A percentile compares a stretch with the other conserved stretches of the same genome.
Conservation (phyloP, 2,888 invertebrate genomes). For the Panopea generosa region DNA sequence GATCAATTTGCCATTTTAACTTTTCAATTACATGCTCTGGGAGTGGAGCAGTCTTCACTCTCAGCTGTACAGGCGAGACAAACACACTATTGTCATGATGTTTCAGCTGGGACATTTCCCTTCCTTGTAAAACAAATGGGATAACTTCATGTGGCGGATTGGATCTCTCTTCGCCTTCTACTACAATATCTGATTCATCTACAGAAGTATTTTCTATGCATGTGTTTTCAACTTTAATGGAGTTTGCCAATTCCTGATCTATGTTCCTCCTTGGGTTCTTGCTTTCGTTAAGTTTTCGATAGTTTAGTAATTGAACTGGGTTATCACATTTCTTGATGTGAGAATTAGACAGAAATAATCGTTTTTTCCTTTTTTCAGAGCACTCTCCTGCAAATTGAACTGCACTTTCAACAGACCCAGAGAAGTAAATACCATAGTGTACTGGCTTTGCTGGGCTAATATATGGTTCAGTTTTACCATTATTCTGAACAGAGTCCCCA, state of each 20-base stretch:
- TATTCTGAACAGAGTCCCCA: neutral
- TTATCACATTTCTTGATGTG: neutral
- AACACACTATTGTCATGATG: constrained; percentile 3
- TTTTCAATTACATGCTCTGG: constrained; percentile 5
- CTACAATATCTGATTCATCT: too few relatives aligned
- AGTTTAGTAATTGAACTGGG: constrained; percentile 36
- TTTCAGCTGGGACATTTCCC: too few relatives aligned
- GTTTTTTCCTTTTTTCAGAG: constrained; percentile 54
- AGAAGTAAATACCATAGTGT: neutral
- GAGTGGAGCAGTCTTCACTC: neutral
- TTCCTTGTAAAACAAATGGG: too few relatives aligned
- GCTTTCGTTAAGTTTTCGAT: constrained; percentile 27
- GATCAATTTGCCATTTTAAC: neutral
- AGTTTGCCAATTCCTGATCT: too few relatives aligned
- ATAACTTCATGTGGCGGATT: too few relatives aligned
- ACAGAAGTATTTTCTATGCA: too few relatives aligned
- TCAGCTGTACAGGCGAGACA: neutral
- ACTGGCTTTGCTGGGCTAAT: neutral
- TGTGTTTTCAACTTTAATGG: too few relatives aligned
- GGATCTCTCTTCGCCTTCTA: too few relatives aligned
- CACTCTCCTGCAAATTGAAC: constrained; percentile 26
- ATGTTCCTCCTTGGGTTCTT: neutral
- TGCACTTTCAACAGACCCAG: constrained; percentile 11
- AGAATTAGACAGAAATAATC: constrained; percentile 16
- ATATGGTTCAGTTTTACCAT: neutral